A percentile compares a stretch with the other conserved stretches of the same genome.
Conservation (phyloP, 2,888 invertebrate genomes). For the Mesorhabditis spiculigera region DNA sequence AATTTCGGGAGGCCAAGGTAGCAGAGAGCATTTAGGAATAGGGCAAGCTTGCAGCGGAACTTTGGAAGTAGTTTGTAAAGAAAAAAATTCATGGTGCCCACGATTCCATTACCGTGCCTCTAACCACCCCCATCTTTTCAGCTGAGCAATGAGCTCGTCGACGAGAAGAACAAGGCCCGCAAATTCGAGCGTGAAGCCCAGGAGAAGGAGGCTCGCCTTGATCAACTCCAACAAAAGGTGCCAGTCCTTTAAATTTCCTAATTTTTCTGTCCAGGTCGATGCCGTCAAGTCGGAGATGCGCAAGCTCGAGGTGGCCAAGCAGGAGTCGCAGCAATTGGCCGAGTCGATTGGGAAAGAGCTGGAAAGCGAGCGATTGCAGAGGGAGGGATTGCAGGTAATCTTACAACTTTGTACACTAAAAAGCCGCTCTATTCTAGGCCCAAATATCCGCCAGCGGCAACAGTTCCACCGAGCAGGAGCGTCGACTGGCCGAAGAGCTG, state of each 20-base stretch:
- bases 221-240: background rate
- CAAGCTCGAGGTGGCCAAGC: slow-evolving; percentile 15
- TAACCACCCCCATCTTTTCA: slow-evolving; percentile 35
- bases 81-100: too few relatives aligned
- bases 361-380: slow-evolving; percentile 24
- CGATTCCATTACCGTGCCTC: slow-evolving; percentile 36
- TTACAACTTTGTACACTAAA: background rate
- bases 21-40: too few relatives aligned
- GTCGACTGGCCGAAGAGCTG: slow-evolving; percentile 32
- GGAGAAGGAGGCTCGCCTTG: slow-evolving; percentile 18
- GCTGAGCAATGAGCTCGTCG: slow-evolving; percentile 67
- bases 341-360: slow-evolving; percentile 11
- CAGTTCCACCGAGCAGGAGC: slow-evolving; percentile 25
- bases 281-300: slow-evolving; percentile 15
- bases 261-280: slow-evolving; percentile 19
- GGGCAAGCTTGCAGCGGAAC: too few relatives aligned
- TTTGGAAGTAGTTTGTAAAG: too few relatives aligned
- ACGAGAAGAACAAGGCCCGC: slow-evolving; percentile 84
- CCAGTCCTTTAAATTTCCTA: background rate
- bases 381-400: slow-evolving; percentile 20
- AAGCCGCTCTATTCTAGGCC: background rate
- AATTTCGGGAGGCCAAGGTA: too few relatives aligned
- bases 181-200: slow-evolving; percentile 11
- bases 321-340: slow-evolving; percentile 9
- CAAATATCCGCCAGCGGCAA: slow-evolving; percentile 12